Base-by-base conservation (phyloP, 2,797 vertebrate species). In the Bufotes viridis region DNA sequence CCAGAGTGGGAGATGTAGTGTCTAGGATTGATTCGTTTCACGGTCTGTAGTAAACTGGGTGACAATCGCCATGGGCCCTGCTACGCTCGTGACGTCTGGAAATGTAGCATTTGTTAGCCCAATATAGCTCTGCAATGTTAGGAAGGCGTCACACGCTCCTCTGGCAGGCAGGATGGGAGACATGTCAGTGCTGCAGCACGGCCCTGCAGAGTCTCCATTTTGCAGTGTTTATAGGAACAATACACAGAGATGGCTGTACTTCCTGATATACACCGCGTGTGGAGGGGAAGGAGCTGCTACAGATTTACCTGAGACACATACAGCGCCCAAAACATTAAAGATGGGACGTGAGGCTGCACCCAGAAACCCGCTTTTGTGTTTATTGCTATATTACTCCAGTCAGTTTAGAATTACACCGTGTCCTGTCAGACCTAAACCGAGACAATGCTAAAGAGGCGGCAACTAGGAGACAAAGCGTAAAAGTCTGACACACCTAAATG, bases 221-320 rank as follows among this genome's bases (percentile, higher is more conserved):
- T 60, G 55, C 58, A 22, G 58, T 88, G 87, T 88, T 88, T 85
- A 88, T 76, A 76, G 78, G 65, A 63, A 84, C 53, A 84, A 84
- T 88, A 29, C 65, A n/a, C 78, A 85, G 57, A 74, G 65, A 85
- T 24, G n/a, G 20, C 63, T 79, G n/a, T 81, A 34, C 22, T 29
- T 60, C 49, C 7, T 10, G 20, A 79, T 65, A 84, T 58, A 53
- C 74, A 88, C 29, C 24, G 78, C 29, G 22, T 26, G 34, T 74
- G 72, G 18, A 58, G 85, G 26, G 61, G 51, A 53, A 67, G 76
- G 42, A 34, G 67, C 49, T 61, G 61, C 55, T 75, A 53, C 26
- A 65, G 57, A 20, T 14, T 72, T 18, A 72, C 34, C 7, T 72
- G 9, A 72, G 20, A 20, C 29, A 69, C 15, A 12, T 6, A 10